phyloP scores from a whole-genome alignment of 2,888 invertebrate genomes.

The Branchipolynoe longqiensis region DNA sequence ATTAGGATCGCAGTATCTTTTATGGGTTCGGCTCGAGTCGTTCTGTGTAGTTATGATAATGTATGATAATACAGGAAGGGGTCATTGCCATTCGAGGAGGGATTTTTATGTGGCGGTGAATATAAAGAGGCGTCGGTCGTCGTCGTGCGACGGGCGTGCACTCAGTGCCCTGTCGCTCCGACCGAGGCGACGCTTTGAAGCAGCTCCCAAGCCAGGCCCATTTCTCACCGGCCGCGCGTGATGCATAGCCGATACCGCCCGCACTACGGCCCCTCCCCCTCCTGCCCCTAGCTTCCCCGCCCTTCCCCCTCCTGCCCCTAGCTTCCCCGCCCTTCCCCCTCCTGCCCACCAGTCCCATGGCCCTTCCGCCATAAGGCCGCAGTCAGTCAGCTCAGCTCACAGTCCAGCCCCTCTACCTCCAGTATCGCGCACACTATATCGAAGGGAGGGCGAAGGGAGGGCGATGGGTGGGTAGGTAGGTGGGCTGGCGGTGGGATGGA shows the following conservation, averaged over 20 bases:
- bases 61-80: slow-evolving; percentile 28
- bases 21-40: background rate
- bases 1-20: background rate
- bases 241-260: slow-evolving; percentile 35
- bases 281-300: background rate
- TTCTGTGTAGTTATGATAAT: slow-evolving; percentile 19
- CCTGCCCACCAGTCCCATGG: too few relatives aligned
- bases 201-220: slow-evolving; percentile 7
- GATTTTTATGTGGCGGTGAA: slow-evolving; percentile 37
- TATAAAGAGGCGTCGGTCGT: slow-evolving; percentile 3
- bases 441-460: background rate
- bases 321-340: background rate
- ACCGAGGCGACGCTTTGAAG: slow-evolving; percentile 11
- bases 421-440: background rate
- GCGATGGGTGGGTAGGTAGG: background rate
- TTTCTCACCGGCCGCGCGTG: slow-evolving; percentile 40
- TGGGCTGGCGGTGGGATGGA: background rate
- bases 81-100: slow-evolving; percentile 13
- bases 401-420: background rate
- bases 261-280: background rate
- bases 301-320: background rate
- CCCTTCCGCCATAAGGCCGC: background rate
- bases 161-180: slow-evolving; percentile 31
- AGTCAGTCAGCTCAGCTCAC: background rate
- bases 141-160: slow-evolving; percentile 33